A percentile compares a stretch with the other conserved stretches of the same genome.
These are phyloP conservation scores for Eumacrocentrus americanus DNA, from an alignment of 2,888 invertebrate species.

Conservation along the genomic window DNA sequence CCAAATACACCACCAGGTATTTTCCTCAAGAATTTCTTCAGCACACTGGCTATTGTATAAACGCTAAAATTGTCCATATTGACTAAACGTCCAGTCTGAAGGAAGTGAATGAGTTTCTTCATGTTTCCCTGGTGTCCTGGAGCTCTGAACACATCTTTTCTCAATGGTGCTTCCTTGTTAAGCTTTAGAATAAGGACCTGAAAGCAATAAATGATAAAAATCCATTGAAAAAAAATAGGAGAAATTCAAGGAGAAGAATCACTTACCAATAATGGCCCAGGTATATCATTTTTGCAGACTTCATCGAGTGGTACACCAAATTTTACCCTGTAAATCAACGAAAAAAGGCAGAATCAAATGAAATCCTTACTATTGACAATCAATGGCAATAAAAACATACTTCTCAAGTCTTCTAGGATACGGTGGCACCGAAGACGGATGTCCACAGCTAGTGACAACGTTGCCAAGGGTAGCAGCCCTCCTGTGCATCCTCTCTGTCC, in stretches of 20 bases:
- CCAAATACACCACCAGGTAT: slow-evolving; percentile 97
- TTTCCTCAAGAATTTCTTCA: slow-evolving; percentile 97
- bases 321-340: slow-evolving; percentile 74
- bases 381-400: slow-evolving; percentile 37
- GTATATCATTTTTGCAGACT: slow-evolving; percentile 95
- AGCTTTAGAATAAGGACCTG: slow-evolving; percentile 89
- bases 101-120: slow-evolving; percentile 90
- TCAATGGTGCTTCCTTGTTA: slow-evolving; percentile 92
- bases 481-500: slow-evolving; percentile 91
- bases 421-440: slow-evolving; percentile 74
- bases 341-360: slow-evolving; percentile 16
- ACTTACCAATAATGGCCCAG: slow-evolving; percentile 87
- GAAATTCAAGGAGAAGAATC: not conserved
- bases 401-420: slow-evolving; percentile 87
- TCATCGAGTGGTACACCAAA: slow-evolving; percentile 91
- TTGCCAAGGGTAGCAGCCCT: slow-evolving; percentile 89
- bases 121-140: slow-evolving; percentile 94
- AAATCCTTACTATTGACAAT: not conserved
- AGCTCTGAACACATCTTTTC: slow-evolving; percentile 93
- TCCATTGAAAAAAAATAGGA: not conserved
- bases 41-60: slow-evolving; percentile 96
- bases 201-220: slow-evolving; percentile 38
- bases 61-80: slow-evolving; percentile 96
- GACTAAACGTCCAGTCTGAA: slow-evolving; percentile 86
- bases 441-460: slow-evolving; percentile 90